Base-by-base conservation (phyloP, 2,797 vertebrate species). In the Cossypha caffra region DNA sequence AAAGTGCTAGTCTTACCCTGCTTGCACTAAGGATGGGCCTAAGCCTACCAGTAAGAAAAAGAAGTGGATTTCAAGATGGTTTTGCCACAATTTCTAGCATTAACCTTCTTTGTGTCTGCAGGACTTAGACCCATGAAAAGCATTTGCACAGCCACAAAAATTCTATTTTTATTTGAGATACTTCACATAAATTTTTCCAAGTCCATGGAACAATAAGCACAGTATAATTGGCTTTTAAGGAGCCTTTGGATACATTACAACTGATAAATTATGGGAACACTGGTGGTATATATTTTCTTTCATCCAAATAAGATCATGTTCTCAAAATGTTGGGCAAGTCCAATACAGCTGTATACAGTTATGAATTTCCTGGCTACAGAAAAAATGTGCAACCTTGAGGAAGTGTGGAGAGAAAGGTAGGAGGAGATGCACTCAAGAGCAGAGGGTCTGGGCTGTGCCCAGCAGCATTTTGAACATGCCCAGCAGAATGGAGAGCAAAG, bases 131-230 rank as follows among this genome's bases (percentile, higher is more conserved):
- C 38, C 55, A 31, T 73, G 38, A 92, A 55, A 9, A 84, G 2
- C 16, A 35, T 91, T 89, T 93, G 57, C 42, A 79, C 2, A 57
- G 35, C 57, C 86, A 73, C 51, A 91, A 73, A 61, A 92, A 33
- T 80, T 93, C 71, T 88, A 29, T 89, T 96, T 92, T 93, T 93
- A 71, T 85, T 82, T 59, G 28, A 71, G 33, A 63, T 73, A 69
- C 38, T 90, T 90, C 59, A 48, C n/a, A 82, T 66, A 63, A n/a
- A 7, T 54, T 82, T 88, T 90, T 79, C 71, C 67, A 68, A 85
- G 45, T 82, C 35, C 24, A 64, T 76, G n/a, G 91, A 95, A 96
- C 90, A 95, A 95, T 77, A 87, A 52, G 8, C 77, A 37, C 5
- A 58, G 13, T 50, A 29, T 71, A 93, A 79, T 54, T 78, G 9